Conservation (phyloP, 2,888 invertebrate species). For the Ferrisia virgata region DNA sequence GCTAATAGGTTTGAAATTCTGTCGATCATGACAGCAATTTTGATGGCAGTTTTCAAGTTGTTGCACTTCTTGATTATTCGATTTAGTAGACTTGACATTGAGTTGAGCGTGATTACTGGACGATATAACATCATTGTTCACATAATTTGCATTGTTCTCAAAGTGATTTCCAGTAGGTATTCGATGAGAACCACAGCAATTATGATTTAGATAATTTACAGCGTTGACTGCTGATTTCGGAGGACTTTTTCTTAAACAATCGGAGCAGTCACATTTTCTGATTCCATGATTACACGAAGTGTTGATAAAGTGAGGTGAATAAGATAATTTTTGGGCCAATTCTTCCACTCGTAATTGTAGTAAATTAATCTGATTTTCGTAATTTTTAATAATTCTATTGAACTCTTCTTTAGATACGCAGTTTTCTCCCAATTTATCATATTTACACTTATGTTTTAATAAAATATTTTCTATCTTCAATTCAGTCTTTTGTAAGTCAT, state of each 20-base stretch:
- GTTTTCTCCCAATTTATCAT: conserved; percentile 23
- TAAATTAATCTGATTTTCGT: background rate
- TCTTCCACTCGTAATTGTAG: background rate
- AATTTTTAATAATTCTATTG: background rate
- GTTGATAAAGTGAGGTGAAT: background rate
- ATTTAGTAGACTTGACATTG: background rate
- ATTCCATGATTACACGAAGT: background rate
- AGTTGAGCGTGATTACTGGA: background rate
- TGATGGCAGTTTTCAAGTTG: background rate
- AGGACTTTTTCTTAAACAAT: background rate
- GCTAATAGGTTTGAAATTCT: background rate
- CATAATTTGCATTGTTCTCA: background rate
- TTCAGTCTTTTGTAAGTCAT: conserved; percentile 29
- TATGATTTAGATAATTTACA: background rate
- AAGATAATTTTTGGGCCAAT: background rate
- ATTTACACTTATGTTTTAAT: conserved; percentile 23
- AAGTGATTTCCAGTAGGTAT: background rate
- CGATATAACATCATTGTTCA: background rate
- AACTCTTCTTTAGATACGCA: conserved; percentile 17
- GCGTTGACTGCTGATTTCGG: background rate
- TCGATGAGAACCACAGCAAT: background rate
- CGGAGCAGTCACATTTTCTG: background rate
- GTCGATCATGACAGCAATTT: background rate
- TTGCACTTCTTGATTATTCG: background rate
- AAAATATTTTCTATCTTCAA: conserved; percentile 28